Base-by-base conservation (phyloP, 2,888 invertebrate species). In the Polyploca ridens region DNA sequence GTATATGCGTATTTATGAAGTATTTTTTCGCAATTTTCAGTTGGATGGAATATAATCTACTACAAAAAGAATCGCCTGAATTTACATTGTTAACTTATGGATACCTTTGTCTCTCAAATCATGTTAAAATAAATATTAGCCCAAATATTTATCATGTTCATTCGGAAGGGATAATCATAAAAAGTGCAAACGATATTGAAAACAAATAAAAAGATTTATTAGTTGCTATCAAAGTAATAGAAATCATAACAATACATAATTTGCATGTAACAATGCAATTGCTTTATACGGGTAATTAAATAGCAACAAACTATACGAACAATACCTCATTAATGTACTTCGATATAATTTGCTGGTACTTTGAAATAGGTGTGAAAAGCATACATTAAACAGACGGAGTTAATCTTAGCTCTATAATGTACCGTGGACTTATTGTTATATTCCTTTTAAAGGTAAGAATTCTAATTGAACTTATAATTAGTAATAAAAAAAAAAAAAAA, bases 1-100 rank as follows among this genome's bases (percentile, higher is more conserved):
- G 62, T 60, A 62, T 14, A 64, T 62, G 35, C 35, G 61, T 60
- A 65, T 69, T 66, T 64, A 64, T 64, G 62, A 33, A 44, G 62
- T 62, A 11, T 38, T 38, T 41, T 19, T 19, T 10, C 38, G n/a
- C 10, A 16, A 38, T 41, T 60, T 60, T 16, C 19, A 3, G 14
- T 16, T 16, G 7, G 49, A n/a, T 16, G 7, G 49, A n/a, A 49
- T n/a, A 44, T 44, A 44, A 44, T 44, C 10, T 8, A 35, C 27
- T 27, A 27, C 27, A 27, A 27, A 5, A 35, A 1, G 7, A 35
- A 35, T 35, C 7, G 5, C 35, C 35, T 7, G 35, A 35, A 35
- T 7, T 7, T 7, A 35, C 5, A 6, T 35, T 35, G 0, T 33
- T 33, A n/a, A n/a, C n/a, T n/a, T n/a, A n/a, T n/a, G 35, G 0